These are phyloP conservation scores for Tenodera sinensis DNA, from an alignment of 2,888 invertebrate species.

Conservation along the genomic window DNA sequence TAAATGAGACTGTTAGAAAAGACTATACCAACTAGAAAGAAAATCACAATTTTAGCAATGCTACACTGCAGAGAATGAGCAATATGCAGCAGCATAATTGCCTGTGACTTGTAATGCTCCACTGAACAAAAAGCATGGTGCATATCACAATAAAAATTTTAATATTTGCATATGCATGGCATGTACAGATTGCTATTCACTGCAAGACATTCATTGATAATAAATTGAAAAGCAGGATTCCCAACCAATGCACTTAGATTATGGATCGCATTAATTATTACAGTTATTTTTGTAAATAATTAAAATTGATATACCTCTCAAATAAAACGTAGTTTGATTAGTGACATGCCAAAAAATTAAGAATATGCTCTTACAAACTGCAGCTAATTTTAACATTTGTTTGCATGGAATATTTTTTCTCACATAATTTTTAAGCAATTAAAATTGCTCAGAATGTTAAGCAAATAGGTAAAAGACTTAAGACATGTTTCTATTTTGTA, in stretches of 20 bases:
- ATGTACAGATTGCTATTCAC: neutral
- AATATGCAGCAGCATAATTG: neutral
- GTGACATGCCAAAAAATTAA: neutral
- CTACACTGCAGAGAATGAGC: neutral
- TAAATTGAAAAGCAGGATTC: neutral
- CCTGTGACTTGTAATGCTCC: neutral
- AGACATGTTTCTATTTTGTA: neutral
- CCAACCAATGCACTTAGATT: neutral
- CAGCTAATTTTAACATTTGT: neutral
- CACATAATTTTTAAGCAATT: neutral
- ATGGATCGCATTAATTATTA: neutral
- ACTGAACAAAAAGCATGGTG: neutral
- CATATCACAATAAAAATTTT: neutral
- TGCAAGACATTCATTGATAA: neutral
- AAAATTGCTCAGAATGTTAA: neutral
- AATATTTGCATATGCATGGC: neutral
- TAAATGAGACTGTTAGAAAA: neutral
- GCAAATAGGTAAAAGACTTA: neutral
- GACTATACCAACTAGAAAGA: neutral
- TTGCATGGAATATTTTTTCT: neutral
- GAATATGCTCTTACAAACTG: neutral
- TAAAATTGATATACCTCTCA: neutral
- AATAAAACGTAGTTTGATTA: neutral
- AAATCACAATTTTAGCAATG: neutral
- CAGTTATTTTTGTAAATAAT: neutral